phyloP scores from a whole-genome alignment of 2,113 vertebrate genomes.

The Cyphomyrus discorhynchus region DNA sequence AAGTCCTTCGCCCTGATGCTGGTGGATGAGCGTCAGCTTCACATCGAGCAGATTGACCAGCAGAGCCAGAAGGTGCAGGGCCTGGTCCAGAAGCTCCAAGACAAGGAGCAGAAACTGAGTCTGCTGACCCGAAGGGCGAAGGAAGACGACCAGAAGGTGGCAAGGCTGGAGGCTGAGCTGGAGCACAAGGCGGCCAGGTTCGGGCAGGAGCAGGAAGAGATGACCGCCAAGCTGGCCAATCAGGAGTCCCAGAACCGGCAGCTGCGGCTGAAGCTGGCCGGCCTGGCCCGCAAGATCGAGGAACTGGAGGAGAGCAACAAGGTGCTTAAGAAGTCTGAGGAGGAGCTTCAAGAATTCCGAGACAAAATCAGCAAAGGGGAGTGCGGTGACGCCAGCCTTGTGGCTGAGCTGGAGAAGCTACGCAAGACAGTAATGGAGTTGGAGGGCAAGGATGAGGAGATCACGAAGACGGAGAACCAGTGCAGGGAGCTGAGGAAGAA shows the following conservation, averaged over 20 bases:
- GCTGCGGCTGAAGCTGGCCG: constrained; percentile 73
- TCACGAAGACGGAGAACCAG: constrained; percentile 83
- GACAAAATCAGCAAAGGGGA: constrained; percentile 84
- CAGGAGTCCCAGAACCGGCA: constrained; percentile 80
- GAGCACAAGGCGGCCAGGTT: constrained; percentile 74
- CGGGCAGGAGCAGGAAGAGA: constrained; percentile 86
- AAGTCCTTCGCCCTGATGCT: constrained; percentile 97
- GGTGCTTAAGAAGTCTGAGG: constrained; percentile 78
- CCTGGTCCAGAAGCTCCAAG: constrained; percentile 77
- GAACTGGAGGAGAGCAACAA: constrained; percentile 82
- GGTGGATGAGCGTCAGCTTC: constrained; percentile 93
- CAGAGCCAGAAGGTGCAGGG: constrained; percentile 84
- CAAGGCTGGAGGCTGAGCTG: constrained; percentile 79
- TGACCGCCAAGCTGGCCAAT: constrained; percentile 73
- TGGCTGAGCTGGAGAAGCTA: constrained; percentile 86
- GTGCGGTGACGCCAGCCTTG: constrained; percentile 81
- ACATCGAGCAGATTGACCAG: constrained; percentile 89
- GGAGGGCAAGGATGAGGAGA: constrained; percentile 96
- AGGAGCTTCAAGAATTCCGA: constrained; percentile 80
- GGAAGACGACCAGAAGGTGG: constrained; percentile 77
- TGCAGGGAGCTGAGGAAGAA: constrained; percentile 82
- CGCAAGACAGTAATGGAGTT: constrained; percentile 85
- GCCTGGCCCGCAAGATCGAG: constrained; percentile 74
- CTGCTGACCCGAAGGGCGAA: constrained; percentile 64
- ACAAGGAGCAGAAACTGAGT: constrained; percentile 77